Base-by-base conservation (phyloP, 2,797 vertebrate species). In the Chaenodraco wilsoni region DNA sequence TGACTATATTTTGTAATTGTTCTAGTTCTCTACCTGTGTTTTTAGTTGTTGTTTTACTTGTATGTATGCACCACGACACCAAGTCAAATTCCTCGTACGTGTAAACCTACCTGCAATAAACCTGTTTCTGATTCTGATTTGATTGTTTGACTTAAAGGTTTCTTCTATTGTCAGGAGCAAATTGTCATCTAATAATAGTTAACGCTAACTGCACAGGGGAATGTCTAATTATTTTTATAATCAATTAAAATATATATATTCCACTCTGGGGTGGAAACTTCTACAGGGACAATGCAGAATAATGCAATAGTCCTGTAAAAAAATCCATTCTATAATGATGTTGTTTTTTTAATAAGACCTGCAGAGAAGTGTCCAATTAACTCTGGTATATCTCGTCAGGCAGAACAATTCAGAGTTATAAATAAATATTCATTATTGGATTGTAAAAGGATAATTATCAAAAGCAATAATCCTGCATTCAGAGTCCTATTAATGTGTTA, bases 161-260 rank as follows among this genome's bases (percentile, higher is more conserved):
- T 58, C 46, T 56, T 73, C 8, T 59, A 66, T 48, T 52, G 45
- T 37, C 31, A 11, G 27, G 44, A 59, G 15, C 10, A n/a, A 16
- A 49, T 7, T 46, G 21, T 40, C 14, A 37, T 49, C 37, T 41
- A 50, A 9, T 16, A 57, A 54, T 11, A 49, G 13, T 65, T 57
- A 37, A 62, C 8, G 51, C 23, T 44, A 13, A 13, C 3, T 8
- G n/a, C 16, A 11, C 58, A 45, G 59, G 14, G 10, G 21, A 46
- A 65, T 2, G 13, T 46, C 40, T 21, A 45, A 50, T 69, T 64
- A 27, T 21, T 69, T 74, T 50, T 67, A 17, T n/a, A 31, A 63
- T 44, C 63, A 14, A 67, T 59, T 67, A 64, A 11, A 27, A 27
- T n/a, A 2, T 40, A 9, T 13, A 11, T 1, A 69, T 9, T 10